Evolutionary conservation across 2,888 invertebrate genomes (phyloP).

Genomic region (Philonicus albiceps): DNA sequence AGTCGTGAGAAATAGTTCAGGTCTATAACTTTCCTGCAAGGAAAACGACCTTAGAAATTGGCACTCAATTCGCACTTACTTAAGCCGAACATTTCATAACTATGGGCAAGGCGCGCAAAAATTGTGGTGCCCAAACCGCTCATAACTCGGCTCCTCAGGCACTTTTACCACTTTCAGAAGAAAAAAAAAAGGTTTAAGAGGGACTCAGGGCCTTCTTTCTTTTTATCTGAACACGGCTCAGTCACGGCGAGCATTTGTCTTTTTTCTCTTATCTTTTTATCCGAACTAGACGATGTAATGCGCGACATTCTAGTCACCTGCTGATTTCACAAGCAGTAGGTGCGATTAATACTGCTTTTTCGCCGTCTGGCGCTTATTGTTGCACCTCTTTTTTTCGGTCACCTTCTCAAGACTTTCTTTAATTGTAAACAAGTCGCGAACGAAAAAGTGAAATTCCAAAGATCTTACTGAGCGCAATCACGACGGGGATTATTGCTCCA

Average conservation of each 20-base stretch:
- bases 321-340: background rate
- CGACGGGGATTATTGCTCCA: background rate
- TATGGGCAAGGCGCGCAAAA: background rate
- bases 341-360: background rate
- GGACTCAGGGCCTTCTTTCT: background rate
- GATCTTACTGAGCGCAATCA: background rate
- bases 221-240: background rate
- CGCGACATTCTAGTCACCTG: background rate
- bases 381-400: background rate
- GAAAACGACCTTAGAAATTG: background rate
- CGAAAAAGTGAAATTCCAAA: background rate
- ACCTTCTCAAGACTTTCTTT: background rate
- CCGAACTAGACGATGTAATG: background rate
- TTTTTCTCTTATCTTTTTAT: background rate
- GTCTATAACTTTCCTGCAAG: background rate
- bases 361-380: background rate
- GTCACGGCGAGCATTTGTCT: background rate
- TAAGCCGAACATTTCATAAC: background rate
- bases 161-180: background rate
- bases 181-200: background rate
- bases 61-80: background rate
- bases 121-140: background rate
- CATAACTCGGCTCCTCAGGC: background rate
- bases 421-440: background rate
- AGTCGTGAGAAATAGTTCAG: background rate